Conservation (phyloP, 2,888 invertebrate genomes). For the Euplexia lucipara region DNA sequence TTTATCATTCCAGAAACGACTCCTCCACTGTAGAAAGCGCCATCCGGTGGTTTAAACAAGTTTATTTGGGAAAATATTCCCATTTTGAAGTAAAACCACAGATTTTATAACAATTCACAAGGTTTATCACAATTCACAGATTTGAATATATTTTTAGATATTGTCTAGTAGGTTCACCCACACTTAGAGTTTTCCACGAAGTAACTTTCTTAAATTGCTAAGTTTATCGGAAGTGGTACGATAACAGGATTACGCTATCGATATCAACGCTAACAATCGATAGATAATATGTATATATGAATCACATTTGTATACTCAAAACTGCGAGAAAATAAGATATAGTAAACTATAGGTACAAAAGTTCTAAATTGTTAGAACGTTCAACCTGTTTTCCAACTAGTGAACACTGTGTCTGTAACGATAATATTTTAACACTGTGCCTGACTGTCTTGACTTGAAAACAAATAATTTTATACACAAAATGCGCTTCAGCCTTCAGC, state of each 20-base stretch:
- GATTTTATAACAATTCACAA: not conserved
- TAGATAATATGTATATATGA: not conserved
- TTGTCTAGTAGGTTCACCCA: not conserved
- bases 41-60: conserved; percentile 66
- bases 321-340: not conserved
- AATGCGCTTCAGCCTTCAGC: not conserved
- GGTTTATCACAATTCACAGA: not conserved
- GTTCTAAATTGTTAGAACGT: not conserved
- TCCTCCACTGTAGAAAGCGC: conserved; percentile 66
- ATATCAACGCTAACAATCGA: conserved; percentile 4
- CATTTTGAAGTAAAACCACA: conserved; percentile 61
- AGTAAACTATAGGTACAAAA: not conserved
- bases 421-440: not conserved
- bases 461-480: conserved; percentile 37
- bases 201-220: not conserved
- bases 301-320: not conserved
- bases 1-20: conserved; percentile 69
- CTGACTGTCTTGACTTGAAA: not conserved
- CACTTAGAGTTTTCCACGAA: conserved; percentile 1
- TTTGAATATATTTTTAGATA: not conserved
- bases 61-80: conserved; percentile 72
- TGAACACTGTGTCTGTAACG: not conserved
- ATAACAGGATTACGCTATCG: conserved; percentile 16
- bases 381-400: not conserved
- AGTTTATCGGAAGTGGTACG: not conserved